phyloP scores from a whole-genome alignment of 2,797 vertebrate species.

The Ctenopoma kingsleyae region DNA sequence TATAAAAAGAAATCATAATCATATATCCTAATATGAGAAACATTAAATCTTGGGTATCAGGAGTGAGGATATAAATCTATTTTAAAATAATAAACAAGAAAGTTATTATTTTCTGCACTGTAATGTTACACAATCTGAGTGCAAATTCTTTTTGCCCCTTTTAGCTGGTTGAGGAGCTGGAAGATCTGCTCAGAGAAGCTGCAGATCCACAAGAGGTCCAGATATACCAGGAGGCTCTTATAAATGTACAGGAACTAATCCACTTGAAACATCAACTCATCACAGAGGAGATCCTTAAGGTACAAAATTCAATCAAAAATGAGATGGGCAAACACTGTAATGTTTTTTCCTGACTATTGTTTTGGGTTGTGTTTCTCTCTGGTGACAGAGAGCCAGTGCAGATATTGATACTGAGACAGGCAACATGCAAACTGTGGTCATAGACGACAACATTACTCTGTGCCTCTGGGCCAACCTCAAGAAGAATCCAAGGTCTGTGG shows the following conservation, averaged over 20 bases:
- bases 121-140: background rate
- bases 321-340: background rate
- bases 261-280: slow-evolving; percentile 82
- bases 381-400: slow-evolving; percentile 77
- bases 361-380: background rate
- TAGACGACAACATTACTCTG: slow-evolving; percentile 84
- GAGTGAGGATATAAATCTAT: background rate
- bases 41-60: background rate
- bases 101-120: background rate
- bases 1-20: no score
- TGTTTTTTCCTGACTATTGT: background rate
- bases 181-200: slow-evolving; percentile 80
- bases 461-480: slow-evolving; percentile 95
- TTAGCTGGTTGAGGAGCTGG: slow-evolving; percentile 90
- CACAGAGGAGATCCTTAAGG: slow-evolving; percentile 90
- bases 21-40: background rate
- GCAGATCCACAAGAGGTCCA: slow-evolving; percentile 51
- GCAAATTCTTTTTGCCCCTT: background rate
- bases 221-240: slow-evolving; percentile 82
- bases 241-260: slow-evolving; percentile 85
- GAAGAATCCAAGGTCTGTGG: slow-evolving; percentile 88
- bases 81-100: background rate
- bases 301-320: slow-evolving; percentile 42
- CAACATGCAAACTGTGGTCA: slow-evolving; percentile 90
- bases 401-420: slow-evolving; percentile 88